Percentiles rank a stretch among this genome's conserved stretches.
phyloP scores from a whole-genome alignment of 2,888 invertebrate species.

The Drosophila hamatofila region DNA sequence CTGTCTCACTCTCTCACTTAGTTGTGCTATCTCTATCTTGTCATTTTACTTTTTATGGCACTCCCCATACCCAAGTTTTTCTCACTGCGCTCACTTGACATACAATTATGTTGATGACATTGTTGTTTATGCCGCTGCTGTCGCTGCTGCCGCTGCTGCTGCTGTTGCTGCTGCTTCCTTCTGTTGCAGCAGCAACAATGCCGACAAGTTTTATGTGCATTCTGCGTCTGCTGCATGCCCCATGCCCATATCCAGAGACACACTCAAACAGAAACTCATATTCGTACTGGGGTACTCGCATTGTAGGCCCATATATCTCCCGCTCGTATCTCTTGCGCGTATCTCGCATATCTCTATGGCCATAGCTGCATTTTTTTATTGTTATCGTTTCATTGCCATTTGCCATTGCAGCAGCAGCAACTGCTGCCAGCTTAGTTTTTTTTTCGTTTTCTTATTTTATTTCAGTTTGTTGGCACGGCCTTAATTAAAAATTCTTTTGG shows the following conservation, averaged over 20 bases:
- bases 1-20: slow-evolving; percentile 2
- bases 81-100: slow-evolving; percentile 75
- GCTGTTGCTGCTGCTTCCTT: slow-evolving; percentile 17
- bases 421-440: slow-evolving; percentile 38
- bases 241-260: slow-evolving; percentile 53
- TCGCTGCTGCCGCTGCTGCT: slow-evolving; percentile 12
- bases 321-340: slow-evolving; percentile 35
- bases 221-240: slow-evolving; percentile 51
- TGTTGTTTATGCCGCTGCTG: slow-evolving; percentile 71
- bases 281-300: slow-evolving; percentile 38
- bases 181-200: slow-evolving; percentile 48
- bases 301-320: slow-evolving; percentile 61
- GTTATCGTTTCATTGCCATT: slow-evolving; percentile 71
- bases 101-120: slow-evolving; percentile 82
- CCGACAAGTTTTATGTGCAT: slow-evolving; percentile 74
- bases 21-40: slow-evolving; percentile 36
- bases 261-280: slow-evolving; percentile 21
- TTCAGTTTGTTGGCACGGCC: slow-evolving; percentile 47
- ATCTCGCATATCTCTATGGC: slow-evolving; percentile 65
- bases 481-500: slow-evolving; percentile 76
- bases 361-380: slow-evolving; percentile 58
- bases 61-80: slow-evolving; percentile 50
- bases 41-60: slow-evolving; percentile 63
- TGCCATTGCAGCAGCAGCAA: slow-evolving; percentile 29
- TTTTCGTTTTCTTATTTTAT: slow-evolving; percentile 14